Evolutionary conservation across 2,888 invertebrate genomes (phyloP).

Genomic region (Mimumesa dahlbomi): DNA sequence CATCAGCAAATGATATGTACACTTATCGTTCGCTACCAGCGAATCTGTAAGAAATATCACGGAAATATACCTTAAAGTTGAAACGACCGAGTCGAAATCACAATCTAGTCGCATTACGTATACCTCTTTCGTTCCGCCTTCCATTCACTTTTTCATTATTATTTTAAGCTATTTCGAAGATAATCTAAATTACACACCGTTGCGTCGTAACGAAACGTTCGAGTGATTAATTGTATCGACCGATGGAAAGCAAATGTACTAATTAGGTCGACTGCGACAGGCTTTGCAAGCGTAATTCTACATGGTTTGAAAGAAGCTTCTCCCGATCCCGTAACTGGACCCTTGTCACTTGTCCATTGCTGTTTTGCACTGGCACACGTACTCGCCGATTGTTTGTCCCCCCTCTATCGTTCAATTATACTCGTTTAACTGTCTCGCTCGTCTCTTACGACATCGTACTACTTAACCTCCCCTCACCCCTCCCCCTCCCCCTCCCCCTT

Average conservation of each 20-base stretch:
- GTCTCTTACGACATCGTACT: too few species aligned
- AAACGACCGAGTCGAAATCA: not conserved
- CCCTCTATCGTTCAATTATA: constrained; percentile 24
- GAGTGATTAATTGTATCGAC: not conserved
- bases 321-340: constrained; percentile 48
- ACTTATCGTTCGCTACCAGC: constrained; percentile 18
- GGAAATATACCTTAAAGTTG: not conserved
- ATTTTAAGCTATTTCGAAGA: not conserved
- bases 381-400: constrained; percentile 37
- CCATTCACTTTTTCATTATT: not conserved
- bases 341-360: constrained; percentile 31
- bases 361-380: constrained; percentile 40
- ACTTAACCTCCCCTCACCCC: too few species aligned
- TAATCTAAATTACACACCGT: not conserved
- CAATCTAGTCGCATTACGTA: not conserved
- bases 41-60: constrained; percentile 4
- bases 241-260: constrained; percentile 1
- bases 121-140: not conserved
- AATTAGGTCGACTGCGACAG: constrained; percentile 17
- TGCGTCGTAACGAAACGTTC: constrained; percentile 2
- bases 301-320: constrained; percentile 54
- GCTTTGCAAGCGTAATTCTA: constrained; percentile 35
- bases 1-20: not conserved
- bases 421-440: constrained; percentile 4
- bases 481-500: too few species aligned